Evolutionary conservation across 2,888 invertebrate genomes (phyloP), one percentile per base, ranked within the genome.

Genomic region (Aporophyla lueneburgensis): DNA sequence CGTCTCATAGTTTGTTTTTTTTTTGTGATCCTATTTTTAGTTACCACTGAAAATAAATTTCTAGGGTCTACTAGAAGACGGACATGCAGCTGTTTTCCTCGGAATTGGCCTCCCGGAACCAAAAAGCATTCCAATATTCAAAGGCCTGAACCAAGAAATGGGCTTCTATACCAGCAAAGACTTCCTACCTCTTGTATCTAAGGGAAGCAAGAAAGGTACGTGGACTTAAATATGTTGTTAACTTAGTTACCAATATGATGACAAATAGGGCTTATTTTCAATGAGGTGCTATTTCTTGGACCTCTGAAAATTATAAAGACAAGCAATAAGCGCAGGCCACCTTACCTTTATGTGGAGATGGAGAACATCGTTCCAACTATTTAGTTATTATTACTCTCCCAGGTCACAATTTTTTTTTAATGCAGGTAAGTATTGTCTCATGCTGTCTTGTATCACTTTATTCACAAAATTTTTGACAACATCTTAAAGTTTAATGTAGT

Each of bases 151-250:
- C 0, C 95, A 97, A 73, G 97, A 98, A 14, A 98, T 98, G 97
- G 99, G 99, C 0, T 99, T 99, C 94, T 99, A 97, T 92, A 99
- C 99, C 0, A 99, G 99, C 65, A 99, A 99, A 94, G 97, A 97
- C 84, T 99, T 99, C 91, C 94, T 99, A 71, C 99, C 99, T 0
- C 94, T 97, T 61, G 99, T 99, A 0, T 97, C 99, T 0, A 97
- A 97, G 87, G 99, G 98, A 40, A 99, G 99, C 92, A 99, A 99
- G 94, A 97, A 98, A 89, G 99, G 98, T 97, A n/a, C 2, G 67
- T 19, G 19, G n/a, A 67, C 6, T n/a, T n/a, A n/a, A n/a, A n/a
- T n/a, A n/a, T n/a, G n/a, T n/a, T n/a, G n/a, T n/a, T n/a, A n/a
- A n/a, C n/a, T n/a, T n/a, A n/a, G n/a, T 10, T 53, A 24, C 9